phyloP scores from a whole-genome alignment of 2,113 vertebrate species.

The Strix aluco region DNA sequence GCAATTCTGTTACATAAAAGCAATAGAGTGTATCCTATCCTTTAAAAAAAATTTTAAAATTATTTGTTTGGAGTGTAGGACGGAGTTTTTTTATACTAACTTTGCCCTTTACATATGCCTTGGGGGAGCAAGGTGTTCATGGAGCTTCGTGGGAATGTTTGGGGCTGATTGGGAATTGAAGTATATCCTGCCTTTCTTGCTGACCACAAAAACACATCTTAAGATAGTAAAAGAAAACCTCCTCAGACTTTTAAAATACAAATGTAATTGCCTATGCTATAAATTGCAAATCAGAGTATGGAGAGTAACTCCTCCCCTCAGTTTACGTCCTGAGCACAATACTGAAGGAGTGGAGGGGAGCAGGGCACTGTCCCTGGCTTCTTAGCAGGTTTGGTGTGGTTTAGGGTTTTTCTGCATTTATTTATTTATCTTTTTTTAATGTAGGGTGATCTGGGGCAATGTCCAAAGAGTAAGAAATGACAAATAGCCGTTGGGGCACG shows the following conservation, averaged over 20 bases:
- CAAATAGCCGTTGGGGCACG: background rate
- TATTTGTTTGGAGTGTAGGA: slow-evolving; percentile 3
- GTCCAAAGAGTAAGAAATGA: background rate
- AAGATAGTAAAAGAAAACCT: slow-evolving; percentile 14
- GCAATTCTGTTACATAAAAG: background rate
- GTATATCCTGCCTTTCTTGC: slow-evolving; percentile 39
- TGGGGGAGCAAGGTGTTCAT: background rate
- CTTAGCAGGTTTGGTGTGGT: background rate
- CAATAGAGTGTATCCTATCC: background rate
- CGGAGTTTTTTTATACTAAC: background rate
- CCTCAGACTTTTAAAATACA: slow-evolving; percentile 15
- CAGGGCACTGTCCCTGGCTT: background rate
- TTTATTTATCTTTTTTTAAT: background rate
- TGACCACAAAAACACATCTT: slow-evolving; percentile 44
- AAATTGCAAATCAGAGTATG: slow-evolving; percentile 17
- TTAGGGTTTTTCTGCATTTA: background rate
- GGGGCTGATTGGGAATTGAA: background rate
- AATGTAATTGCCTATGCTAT: background rate
- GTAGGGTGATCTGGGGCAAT: background rate
- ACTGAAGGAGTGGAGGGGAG: background rate
- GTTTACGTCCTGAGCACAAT: background rate
- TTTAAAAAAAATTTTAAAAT: background rate
- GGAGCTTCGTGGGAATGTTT: slow-evolving; percentile 17
- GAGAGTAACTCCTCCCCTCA: background rate
- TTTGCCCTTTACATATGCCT: slow-evolving; percentile 11